A percentile compares a stretch with the other conserved stretches of the same genome.
Conservation (phyloP, 2,797 vertebrate genomes). For the Takifugu rubripes region DNA sequence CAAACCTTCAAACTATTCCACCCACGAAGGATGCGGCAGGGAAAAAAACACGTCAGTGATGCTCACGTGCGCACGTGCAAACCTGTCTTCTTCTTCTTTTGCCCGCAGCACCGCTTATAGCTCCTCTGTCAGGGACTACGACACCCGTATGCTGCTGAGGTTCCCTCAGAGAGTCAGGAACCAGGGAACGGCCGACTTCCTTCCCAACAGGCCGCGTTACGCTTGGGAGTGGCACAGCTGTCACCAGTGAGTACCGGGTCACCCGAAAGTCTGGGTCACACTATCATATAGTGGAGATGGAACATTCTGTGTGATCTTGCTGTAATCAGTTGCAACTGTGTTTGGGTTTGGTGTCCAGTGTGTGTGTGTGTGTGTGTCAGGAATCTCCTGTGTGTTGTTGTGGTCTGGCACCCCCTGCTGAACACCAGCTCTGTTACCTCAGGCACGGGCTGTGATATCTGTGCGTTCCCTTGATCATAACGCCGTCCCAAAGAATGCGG, state of each 20-base stretch:
- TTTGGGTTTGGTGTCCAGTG: background rate
- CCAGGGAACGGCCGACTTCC: constrained; percentile 95
- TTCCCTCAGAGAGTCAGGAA: constrained; percentile 98
- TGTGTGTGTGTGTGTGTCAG: constrained; percentile 1
- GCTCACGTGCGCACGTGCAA: constrained; percentile 18
- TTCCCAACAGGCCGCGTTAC: constrained; percentile 93
- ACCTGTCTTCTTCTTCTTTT: background rate
- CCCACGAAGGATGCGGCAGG: constrained; percentile 27
- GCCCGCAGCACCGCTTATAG: constrained; percentile 84
- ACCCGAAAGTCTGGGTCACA: no score
- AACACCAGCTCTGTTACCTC: constrained; percentile 31
- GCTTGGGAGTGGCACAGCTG: constrained; percentile 99
- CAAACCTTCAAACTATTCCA: constrained; percentile 45
- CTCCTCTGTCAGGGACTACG: constrained; percentile 85
- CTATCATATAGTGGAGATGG: background rate
- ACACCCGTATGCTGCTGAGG: constrained; percentile 91
- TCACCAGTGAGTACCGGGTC: constrained; percentile 88
- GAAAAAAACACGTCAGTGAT: constrained; percentile 36
- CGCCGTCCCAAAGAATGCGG: background rate
- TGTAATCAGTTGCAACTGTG: background rate
- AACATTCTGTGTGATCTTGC: background rate
- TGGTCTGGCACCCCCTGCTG: constrained; percentile 41
- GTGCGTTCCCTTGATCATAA: no score
- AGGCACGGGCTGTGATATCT: background rate
- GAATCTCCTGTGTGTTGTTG: constrained; percentile 15